A percentile compares a stretch with the other conserved stretches of the same genome.
Evolutionary conservation across 1,140 invertebrate species (phyloP).

Genomic region (Bombus waltoni): DNA sequence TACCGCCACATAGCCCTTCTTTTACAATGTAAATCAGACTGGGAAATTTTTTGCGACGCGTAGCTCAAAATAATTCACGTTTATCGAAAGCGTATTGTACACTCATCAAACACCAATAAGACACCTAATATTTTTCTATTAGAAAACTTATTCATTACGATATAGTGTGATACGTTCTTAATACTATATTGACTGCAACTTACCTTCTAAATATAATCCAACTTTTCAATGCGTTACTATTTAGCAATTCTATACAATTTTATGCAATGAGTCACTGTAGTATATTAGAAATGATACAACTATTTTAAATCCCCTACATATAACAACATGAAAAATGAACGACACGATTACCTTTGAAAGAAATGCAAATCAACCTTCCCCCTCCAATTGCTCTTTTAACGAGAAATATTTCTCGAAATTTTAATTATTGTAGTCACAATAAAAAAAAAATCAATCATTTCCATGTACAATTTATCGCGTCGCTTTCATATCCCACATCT

Average conservation of each 20-base stretch:
- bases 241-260: background rate
- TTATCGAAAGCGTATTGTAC: background rate
- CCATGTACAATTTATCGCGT: no score
- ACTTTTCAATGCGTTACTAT: background rate
- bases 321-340: no score
- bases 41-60: background rate
- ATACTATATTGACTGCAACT: no score
- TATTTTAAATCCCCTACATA: background rate
- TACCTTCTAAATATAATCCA: background rate
- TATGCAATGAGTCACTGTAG: background rate
- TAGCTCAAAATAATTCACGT: background rate
- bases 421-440: background rate
- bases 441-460: background rate
- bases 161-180: background rate
- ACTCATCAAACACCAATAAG: background rate
- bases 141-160: background rate
- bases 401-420: no score
- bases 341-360: no score
- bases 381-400: no score
- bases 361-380: no score
- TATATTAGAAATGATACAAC: no score
- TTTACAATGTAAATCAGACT: constrained; percentile 15
- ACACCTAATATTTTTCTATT: background rate
- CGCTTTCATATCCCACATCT: no score
- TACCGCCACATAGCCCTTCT: background rate